Base-by-base conservation (phyloP, 2,113 vertebrate genomes). In the Serinus canaria region DNA sequence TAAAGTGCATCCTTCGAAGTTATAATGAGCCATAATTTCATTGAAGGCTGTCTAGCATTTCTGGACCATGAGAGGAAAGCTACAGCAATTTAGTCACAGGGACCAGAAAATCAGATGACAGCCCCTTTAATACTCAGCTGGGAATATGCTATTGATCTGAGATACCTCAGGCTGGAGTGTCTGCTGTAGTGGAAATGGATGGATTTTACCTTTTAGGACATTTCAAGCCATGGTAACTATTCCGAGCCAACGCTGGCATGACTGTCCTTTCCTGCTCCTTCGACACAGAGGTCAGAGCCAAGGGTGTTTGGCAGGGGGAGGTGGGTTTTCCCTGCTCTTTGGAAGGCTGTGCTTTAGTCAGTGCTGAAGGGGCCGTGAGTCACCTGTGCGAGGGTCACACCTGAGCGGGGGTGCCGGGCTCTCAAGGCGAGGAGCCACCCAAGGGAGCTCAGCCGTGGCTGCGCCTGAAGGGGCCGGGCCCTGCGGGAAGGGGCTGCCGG, bases 21-120 rank as follows among this genome's bases (percentile, higher is more conserved):
- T 85, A 41, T 30, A 91, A 92, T 28, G 63, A 91, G 46, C 62
- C 77, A 44, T 91, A 86, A 88, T 93, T 90, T 70, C 55, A 55
- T 75, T 91, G 68, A 92, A 90, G 30, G 30, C 53, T 95, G n/a
- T 24, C 35, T 80, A 83, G 87, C 47, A 87, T 80, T 85, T 89
- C 75, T 91, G 74, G 50, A 87, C 23, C 68, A 75, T 17, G 60
- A 66, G 23, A 89, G n/a, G 33, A 85, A 83, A 95, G 49, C 74
- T 90, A 73, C 35, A 69, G 28, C 55, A 63, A 18, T 91, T 92
- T 69, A 85, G 55, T 87, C 52, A 83, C 35, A 53, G 52, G 43
- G 87, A 43, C 35, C 63, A 94, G 74, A 86, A 90, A 83, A 94
- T 86, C 43, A 86, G 77, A 87, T 81, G 59, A 78, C 15, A 90